Percentiles rank a stretch among this genome's conserved stretches.
Evolutionary conservation across 2,888 invertebrate genomes (phyloP).

Genomic region (Meandrusa payeni): DNA sequence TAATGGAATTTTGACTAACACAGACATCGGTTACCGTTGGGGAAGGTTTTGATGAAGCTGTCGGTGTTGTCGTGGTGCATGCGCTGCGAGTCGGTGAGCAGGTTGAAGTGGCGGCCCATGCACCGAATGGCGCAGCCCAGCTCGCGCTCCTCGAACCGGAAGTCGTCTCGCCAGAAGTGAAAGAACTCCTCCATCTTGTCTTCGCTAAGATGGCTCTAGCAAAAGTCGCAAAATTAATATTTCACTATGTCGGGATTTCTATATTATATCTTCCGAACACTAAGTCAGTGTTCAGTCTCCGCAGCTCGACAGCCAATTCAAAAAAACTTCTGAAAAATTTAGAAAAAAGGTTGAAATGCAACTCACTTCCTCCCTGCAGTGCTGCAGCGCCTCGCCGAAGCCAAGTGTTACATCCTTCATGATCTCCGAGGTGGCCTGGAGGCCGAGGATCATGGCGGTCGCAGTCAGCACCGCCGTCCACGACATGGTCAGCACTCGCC

Average conservation of each 20-base stretch:
- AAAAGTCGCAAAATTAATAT: too few species aligned
- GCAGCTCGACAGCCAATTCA: too few species aligned
- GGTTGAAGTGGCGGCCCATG: slow-evolving; percentile 66
- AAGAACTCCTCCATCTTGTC: slow-evolving; percentile 75
- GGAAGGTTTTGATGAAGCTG: slow-evolving; percentile 63
- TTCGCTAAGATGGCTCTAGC: slow-evolving; percentile 59
- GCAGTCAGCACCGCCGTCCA: slow-evolving; percentile 25
- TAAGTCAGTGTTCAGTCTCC: too few species aligned
- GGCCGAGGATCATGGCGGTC: slow-evolving; percentile 13
- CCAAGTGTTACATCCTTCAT: slow-evolving; percentile 73
- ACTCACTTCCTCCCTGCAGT: slow-evolving; percentile 62
- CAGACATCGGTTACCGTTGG: slow-evolving; percentile 55
- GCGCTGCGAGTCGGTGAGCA: slow-evolving; percentile 61
- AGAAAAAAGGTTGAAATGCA: background rate
- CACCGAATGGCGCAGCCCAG: slow-evolving; percentile 71
- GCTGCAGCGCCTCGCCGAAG: slow-evolving; percentile 65
- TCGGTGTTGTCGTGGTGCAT: slow-evolving; percentile 70
- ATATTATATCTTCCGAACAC: too few species aligned
- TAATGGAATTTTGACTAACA: too few species aligned
- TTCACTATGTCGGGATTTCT: too few species aligned
- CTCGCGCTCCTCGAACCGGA: slow-evolving; percentile 68
- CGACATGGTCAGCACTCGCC: slow-evolving; percentile 6
- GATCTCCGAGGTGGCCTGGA: slow-evolving; percentile 42
- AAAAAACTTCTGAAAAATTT: too few species aligned
- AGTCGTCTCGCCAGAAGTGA: slow-evolving; percentile 72